Conservation (phyloP, 2,888 invertebrate genomes). For the Junonia oenone region DNA sequence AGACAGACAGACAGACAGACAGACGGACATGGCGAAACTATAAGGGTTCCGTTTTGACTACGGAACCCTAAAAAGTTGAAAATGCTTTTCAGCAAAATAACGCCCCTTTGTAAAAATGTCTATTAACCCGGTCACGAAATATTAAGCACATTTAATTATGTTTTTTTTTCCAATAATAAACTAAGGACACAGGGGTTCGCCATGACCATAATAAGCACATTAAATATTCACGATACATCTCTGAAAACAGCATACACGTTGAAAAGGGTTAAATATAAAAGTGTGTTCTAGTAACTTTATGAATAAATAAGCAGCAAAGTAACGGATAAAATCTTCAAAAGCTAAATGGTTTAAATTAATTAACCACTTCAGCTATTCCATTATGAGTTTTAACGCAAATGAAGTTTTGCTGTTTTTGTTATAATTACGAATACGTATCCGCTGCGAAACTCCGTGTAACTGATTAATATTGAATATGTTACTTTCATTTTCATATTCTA, state of each 20-base stretch:
- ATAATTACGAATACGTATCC: not conserved
- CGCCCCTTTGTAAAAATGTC: not conserved
- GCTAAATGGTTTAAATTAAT: conserved; percentile 8
- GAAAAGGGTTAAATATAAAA: not conserved
- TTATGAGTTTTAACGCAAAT: not conserved
- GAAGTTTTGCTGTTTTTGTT: not conserved
- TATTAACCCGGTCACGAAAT: not conserved
- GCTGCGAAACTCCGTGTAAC: not conserved
- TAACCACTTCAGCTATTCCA: conserved; percentile 6
- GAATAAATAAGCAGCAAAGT: not conserved
- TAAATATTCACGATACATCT: not conserved
- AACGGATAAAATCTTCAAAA: not conserved
- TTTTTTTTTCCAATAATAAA: not conserved
- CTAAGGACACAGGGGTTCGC: not conserved
- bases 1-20: too few relatives aligned
- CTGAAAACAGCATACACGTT: not conserved
- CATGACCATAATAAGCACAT: not conserved
- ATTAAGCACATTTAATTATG: not conserved
- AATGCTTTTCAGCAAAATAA: too few relatives aligned
- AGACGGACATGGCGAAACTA: too few relatives aligned
- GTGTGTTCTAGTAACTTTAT: not conserved
- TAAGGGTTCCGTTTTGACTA: too few relatives aligned
- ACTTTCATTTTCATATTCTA: not conserved
- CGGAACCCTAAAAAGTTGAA: too few relatives aligned
- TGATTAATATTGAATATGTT: not conserved